Conservation (phyloP, 2,797 vertebrate species). For the Leucoraja ocellata region DNA sequence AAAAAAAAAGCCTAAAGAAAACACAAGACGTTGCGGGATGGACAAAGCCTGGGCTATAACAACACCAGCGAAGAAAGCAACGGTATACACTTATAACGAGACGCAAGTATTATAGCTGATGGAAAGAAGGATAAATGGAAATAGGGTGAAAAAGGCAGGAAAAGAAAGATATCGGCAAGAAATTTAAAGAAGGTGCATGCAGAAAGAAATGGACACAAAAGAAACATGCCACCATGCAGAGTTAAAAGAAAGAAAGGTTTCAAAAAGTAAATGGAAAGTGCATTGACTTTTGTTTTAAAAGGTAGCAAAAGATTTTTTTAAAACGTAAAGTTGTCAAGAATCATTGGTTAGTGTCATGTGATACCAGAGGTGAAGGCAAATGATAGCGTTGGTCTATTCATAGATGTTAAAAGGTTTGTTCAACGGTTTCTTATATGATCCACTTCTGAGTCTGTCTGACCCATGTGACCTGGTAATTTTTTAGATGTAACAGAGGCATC, state of each 20-base stretch:
- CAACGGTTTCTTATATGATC: constrained; percentile 51
- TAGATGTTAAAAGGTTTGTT: constrained; percentile 34
- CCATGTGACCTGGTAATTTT: constrained; percentile 68
- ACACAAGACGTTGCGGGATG: constrained; percentile 18
- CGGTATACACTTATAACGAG: background rate
- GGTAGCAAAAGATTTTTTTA: background rate
- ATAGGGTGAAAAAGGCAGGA: background rate
- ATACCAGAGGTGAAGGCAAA: constrained; percentile 23
- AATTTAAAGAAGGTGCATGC: background rate
- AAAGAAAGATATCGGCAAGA: background rate
- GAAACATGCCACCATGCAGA: background rate
- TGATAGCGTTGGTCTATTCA: constrained; percentile 22
- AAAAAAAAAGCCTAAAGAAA: constrained; percentile 2
- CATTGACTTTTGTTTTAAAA: background rate
- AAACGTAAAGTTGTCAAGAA: background rate
- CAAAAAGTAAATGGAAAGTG: background rate
- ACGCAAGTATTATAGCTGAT: background rate
- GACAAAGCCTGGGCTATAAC: background rate
- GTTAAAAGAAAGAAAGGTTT: background rate
- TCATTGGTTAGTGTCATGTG: background rate
- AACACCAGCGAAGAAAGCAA: background rate
- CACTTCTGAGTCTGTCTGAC: constrained; percentile 64
- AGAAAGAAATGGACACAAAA: background rate
- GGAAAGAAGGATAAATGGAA: background rate
- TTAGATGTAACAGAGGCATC: constrained; percentile 57